These are phyloP conservation scores for Archivesica marissinica DNA, from an alignment of 1,140 invertebrate species.

Conservation along the genomic window DNA sequence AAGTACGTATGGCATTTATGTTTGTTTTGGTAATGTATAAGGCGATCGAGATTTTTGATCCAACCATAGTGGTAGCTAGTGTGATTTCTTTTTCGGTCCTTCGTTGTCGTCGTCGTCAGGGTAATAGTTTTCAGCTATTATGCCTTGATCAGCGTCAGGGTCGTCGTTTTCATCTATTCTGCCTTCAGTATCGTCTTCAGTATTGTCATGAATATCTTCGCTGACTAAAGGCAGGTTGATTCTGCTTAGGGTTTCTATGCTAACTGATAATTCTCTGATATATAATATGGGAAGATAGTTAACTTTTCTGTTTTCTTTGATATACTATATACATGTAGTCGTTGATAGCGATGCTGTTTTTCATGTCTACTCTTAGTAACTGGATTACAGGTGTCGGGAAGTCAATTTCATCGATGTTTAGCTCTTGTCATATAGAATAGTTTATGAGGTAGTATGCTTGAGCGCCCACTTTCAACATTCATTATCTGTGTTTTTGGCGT, in stretches of 20 bases:
- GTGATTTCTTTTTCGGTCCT: too few relatives aligned
- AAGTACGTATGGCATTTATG: slow-evolving; percentile 19
- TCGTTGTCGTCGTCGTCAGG: neutral
- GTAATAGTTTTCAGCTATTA: too few relatives aligned
- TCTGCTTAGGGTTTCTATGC: too few relatives aligned
- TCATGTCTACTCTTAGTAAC: neutral
- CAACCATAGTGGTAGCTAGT: slow-evolving; percentile 55
- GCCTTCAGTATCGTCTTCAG: neutral
- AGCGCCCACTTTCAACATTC: too few relatives aligned
- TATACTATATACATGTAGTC: neutral
- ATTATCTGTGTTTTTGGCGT: too few relatives aligned
- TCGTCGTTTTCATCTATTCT: too few relatives aligned
- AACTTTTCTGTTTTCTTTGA: neutral
- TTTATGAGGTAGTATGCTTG: too few relatives aligned
- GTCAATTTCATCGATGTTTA: neutral
- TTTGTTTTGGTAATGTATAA: slow-evolving; percentile 36
- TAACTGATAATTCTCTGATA: slow-evolving; percentile 8
- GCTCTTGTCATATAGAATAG: too few relatives aligned
- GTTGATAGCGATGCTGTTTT: slow-evolving; percentile 1
- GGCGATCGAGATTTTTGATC: slow-evolving; percentile 56
- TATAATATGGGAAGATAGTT: neutral
- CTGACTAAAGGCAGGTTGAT: neutral
- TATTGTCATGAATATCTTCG: neutral
- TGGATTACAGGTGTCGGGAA: neutral
- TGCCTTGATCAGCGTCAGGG: too few relatives aligned